Conservation (phyloP, 2,888 invertebrate genomes). For the Machimus rusticus region DNA sequence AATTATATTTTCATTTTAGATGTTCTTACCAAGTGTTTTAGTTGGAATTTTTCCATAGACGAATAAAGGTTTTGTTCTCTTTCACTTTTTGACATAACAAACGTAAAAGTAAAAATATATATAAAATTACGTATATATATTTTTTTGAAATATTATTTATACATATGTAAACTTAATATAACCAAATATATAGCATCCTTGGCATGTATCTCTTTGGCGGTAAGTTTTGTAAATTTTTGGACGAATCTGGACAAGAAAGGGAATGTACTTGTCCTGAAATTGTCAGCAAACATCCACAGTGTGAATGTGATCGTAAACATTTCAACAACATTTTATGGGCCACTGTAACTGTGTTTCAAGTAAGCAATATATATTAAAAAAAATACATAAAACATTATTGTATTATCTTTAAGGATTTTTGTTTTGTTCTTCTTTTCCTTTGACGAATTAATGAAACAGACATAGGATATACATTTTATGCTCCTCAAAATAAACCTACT, state of each 20-base stretch:
- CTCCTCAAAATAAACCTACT: not conserved
- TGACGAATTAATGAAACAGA: constrained; percentile 15
- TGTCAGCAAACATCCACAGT: constrained; percentile 85
- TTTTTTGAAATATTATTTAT: constrained; percentile 45
- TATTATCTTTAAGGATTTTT: constrained; percentile 5
- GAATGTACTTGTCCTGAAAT: constrained; percentile 95
- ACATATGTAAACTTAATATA: constrained; percentile 50
- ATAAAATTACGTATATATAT: constrained; percentile 23
- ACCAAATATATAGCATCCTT: constrained; percentile 82
- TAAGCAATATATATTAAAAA: constrained; percentile 66
- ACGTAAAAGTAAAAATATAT: constrained; percentile 23
- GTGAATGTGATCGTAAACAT: constrained; percentile 97
- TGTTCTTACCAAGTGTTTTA: not conserved
- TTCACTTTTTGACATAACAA: constrained; percentile 10
- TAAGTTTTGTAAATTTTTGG: constrained; percentile 98
- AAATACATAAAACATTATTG: constrained; percentile 35
- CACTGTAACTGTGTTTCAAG: constrained; percentile 97
- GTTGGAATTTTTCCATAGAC: not conserved
- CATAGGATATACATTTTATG: constrained; percentile 9
- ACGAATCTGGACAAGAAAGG: constrained; percentile 80
- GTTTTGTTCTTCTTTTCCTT: constrained; percentile 43
- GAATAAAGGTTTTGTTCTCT: not conserved
- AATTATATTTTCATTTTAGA: not conserved
- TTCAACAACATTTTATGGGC: constrained; percentile 99
- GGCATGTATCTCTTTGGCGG: constrained; percentile 99